Evolutionary conservation across 2,113 vertebrate genomes (phyloP).

Genomic region (Noctilio leporinus): DNA sequence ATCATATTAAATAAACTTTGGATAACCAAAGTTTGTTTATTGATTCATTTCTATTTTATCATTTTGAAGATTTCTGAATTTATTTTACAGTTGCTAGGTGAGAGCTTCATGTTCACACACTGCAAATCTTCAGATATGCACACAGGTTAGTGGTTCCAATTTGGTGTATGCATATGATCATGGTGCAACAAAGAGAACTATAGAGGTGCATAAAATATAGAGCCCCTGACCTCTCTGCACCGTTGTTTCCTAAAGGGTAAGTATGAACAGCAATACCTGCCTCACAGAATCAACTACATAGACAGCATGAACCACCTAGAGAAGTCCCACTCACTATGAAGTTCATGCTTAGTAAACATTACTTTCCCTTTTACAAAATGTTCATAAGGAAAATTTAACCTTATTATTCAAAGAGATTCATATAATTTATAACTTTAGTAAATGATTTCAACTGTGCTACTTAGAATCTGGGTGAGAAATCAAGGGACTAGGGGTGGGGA

Average conservation of each 20-base stretch:
- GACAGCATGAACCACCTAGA: background rate
- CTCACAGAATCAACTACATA: background rate
- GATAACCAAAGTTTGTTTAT: background rate
- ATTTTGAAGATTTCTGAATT: background rate
- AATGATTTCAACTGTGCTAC: background rate
- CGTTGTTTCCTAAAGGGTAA: background rate
- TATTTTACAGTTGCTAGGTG: background rate
- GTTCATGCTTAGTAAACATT: background rate
- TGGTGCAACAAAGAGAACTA: background rate
- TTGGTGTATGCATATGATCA: rapidly evolving
- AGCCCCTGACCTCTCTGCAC: background rate
- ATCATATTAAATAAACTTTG: background rate
- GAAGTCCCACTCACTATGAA: rapidly evolving
- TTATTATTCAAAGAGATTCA: background rate
- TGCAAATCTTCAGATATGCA: background rate
- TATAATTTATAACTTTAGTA: background rate
- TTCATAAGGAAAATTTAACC: background rate
- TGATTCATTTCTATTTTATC: background rate
- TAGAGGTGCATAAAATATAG: background rate
- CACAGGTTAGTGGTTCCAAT: background rate
- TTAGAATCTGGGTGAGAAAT: background rate
- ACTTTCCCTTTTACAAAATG: background rate
- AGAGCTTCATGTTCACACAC: background rate
- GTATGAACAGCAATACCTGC: background rate
- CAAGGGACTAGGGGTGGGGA: background rate